Percentiles rank a stretch among this genome's conserved stretches.
Evolutionary conservation across 2,113 vertebrate genomes (phyloP).

Genomic region (Anguilla rostrata): DNA sequence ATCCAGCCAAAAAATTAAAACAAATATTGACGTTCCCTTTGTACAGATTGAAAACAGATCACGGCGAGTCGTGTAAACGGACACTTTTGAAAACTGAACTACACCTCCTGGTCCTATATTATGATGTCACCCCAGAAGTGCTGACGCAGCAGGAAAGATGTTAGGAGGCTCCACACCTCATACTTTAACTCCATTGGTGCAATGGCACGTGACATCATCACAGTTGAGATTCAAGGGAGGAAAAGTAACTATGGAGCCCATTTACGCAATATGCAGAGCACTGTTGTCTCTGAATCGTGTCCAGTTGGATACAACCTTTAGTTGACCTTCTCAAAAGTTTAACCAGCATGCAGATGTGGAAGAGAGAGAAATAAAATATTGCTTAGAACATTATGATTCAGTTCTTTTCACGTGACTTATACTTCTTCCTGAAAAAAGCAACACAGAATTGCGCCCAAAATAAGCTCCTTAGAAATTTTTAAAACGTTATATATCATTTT

Average conservation of each 20-base stretch:
- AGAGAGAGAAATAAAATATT: slow-evolving; percentile 19
- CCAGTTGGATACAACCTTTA: neutral
- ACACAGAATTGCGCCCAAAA: slow-evolving; percentile 34
- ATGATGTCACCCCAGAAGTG: neutral
- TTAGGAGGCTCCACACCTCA: neutral
- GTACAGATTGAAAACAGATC: neutral
- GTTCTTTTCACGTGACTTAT: slow-evolving; percentile 15
- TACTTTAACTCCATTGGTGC: neutral
- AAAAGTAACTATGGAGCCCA: neutral
- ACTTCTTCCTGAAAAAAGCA: slow-evolving; percentile 20
- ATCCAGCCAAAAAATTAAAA: neutral
- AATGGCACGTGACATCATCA: neutral
- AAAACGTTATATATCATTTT: slow-evolving; percentile 30
- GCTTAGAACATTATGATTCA: neutral
- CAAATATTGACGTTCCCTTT: slow-evolving; percentile 1
- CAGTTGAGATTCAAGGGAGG: neutral
- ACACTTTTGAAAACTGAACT: slow-evolving; percentile 6
- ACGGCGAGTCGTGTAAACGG: neutral
- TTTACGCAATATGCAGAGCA: neutral
- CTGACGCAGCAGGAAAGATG: neutral
- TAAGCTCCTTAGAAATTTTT: slow-evolving; percentile 22
- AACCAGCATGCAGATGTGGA: slow-evolving; percentile 13
- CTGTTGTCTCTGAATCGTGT: neutral
- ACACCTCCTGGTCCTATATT: neutral
- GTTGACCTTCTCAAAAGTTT: slow-evolving; percentile 16